Conservation (phyloP, 2,113 vertebrate genomes). For the Xyrauchen texanus region DNA sequence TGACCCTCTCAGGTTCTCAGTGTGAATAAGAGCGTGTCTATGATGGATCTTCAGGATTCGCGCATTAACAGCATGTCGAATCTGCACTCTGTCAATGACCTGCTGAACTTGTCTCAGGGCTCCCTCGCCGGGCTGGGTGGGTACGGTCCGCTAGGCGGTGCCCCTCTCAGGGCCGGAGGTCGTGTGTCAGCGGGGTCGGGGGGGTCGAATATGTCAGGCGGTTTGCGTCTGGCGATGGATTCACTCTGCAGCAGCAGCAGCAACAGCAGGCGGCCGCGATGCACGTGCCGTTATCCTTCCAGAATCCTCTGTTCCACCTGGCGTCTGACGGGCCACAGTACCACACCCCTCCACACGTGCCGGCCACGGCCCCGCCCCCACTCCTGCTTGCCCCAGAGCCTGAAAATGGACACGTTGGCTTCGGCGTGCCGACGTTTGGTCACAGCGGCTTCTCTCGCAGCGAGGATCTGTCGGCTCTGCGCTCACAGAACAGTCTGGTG, state of each 20-base stretch:
- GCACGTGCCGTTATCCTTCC: slow-evolving; percentile 90
- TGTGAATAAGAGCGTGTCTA: slow-evolving; percentile 94
- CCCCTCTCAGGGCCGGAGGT: slow-evolving; percentile 81
- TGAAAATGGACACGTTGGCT: slow-evolving; percentile 76
- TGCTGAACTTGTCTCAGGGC: slow-evolving; percentile 90
- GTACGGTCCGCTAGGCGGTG: slow-evolving; percentile 65
- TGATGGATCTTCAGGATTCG: slow-evolving; percentile 94
- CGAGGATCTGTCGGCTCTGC: slow-evolving; percentile 86
- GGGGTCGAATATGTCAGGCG: slow-evolving; percentile 74
- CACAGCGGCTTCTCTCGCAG: slow-evolving; percentile 92
- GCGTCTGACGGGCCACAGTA: slow-evolving; percentile 86
- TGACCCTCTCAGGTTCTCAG: slow-evolving; percentile 79
- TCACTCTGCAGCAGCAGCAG: slow-evolving; percentile 88
- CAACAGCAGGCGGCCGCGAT: slow-evolving; percentile 80
- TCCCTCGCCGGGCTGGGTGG: slow-evolving; percentile 85
- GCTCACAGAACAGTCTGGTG: slow-evolving; percentile 78
- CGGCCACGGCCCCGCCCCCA: slow-evolving; percentile 59
- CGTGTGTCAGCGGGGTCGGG: slow-evolving; percentile 80
- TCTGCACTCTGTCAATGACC: slow-evolving; percentile 87
- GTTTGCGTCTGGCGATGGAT: slow-evolving; percentile 79
- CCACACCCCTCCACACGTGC: slow-evolving; percentile 64
- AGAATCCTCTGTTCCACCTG: slow-evolving; percentile 94
- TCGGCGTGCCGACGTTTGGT: slow-evolving; percentile 80
- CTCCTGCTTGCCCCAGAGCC: slow-evolving; percentile 76
- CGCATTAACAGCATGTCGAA: slow-evolving; percentile 94